phyloP scores from a whole-genome alignment of 37 sponge, comb jelly and placozoan species.

The Theonella swinhoei region DNA sequence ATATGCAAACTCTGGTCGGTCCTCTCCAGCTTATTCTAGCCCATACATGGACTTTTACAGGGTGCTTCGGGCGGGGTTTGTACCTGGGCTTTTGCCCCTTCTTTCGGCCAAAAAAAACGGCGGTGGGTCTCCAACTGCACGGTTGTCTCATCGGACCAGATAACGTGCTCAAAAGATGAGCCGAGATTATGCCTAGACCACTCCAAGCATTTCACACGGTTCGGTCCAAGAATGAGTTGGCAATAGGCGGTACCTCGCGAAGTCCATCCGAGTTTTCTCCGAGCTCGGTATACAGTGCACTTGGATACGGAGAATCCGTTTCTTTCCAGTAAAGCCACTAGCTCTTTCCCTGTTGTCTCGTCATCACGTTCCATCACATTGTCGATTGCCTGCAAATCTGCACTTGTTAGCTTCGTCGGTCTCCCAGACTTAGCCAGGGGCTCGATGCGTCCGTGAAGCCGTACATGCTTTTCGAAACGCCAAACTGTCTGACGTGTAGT shows the following conservation, averaged over 20 bases:
- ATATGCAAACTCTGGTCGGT: constrained; percentile 25
- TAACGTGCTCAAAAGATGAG: constrained; percentile 16
- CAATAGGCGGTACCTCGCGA: constrained; percentile 27
- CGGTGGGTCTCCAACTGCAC: constrained; percentile 35
- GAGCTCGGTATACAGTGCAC: neutral
- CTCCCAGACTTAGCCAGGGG: neutral
- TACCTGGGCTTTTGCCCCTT: neutral
- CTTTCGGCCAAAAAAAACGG: constrained; percentile 14
- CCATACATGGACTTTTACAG: constrained; percentile 44
- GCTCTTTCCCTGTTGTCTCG: constrained; percentile 27
- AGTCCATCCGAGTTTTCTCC: constrained; percentile 20
- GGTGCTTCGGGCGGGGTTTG: constrained; percentile 4
- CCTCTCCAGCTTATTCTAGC: constrained; percentile 28
- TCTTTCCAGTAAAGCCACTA: neutral
- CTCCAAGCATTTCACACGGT: constrained; percentile 16
- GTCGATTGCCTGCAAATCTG: neutral
- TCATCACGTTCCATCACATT: constrained; percentile 23
- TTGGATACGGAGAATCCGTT: neutral
- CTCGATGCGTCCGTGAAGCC: neutral
- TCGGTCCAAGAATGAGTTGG: constrained; percentile 25
- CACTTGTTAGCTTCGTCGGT: constrained; percentile 6
- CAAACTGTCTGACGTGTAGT: constrained; percentile 12
- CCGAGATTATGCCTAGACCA: neutral
- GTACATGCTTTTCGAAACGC: neutral
- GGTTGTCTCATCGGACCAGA: constrained; percentile 23